Conservation (phyloP, 2,113 vertebrate species). For the Tor tambroides region DNA sequence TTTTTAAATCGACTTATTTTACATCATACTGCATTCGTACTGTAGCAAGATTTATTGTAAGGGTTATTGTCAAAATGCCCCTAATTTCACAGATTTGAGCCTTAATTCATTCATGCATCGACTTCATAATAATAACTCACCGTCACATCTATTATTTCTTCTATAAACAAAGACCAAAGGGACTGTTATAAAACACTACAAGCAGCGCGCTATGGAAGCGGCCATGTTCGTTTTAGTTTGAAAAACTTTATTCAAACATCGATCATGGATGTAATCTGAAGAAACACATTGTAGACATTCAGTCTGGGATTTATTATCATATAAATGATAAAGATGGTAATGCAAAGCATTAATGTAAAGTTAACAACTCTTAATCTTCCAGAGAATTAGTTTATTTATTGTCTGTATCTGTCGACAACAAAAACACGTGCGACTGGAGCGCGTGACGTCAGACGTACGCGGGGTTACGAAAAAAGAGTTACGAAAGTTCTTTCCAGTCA, state of each 20-base stretch:
- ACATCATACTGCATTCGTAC: not conserved
- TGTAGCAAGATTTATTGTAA: not conserved
- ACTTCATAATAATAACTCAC: slow-evolving; percentile 12
- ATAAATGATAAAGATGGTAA: not conserved
- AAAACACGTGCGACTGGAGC: not conserved
- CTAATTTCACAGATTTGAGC: not conserved
- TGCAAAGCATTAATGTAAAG: not conserved
- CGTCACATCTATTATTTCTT: slow-evolving; percentile 6
- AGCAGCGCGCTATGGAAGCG: not conserved
- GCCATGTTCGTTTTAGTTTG: slow-evolving; percentile 51
- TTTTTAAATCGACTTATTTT: not conserved
- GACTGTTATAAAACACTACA: not conserved
- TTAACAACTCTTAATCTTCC: not conserved
- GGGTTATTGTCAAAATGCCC: not conserved
- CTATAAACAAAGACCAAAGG: not conserved
- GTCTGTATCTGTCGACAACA: not conserved
- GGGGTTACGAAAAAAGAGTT: slow-evolving; percentile 43
- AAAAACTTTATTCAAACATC: slow-evolving; percentile 27
- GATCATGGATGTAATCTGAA: not conserved
- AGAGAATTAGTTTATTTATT: not conserved
- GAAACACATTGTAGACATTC: not conserved
- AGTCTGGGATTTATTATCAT: not conserved
- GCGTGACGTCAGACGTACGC: slow-evolving; percentile 22
- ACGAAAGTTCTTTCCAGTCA: slow-evolving; percentile 40
- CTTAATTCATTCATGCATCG: not conserved